Evolutionary conservation across 37 sponge, comb jelly and placozoan genomes (phyloP), one percentile per base, ranked within the genome.

Genomic region (Axinella damicornis): DNA sequence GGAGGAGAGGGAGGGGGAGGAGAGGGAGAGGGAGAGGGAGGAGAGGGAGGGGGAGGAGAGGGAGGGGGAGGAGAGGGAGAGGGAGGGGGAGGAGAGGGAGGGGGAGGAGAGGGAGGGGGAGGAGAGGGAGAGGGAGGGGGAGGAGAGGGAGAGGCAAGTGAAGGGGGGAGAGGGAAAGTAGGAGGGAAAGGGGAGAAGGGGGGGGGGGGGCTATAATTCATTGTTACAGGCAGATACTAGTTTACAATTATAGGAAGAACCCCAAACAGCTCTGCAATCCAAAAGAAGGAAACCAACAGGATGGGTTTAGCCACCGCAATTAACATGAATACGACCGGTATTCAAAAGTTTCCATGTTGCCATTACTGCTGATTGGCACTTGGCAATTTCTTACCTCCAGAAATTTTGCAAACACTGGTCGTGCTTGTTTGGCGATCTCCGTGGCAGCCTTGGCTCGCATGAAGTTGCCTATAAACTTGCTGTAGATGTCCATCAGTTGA

Each of bases 341-440:
- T 46, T 46, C 46, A 46, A 46, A 9, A 46, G 9, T 46, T 46
- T 46, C 46, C 46, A 46, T 46, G 46, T 46, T 46, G 4, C 9
- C 46, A 46, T 46, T 9, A n/a, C n/a, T n/a, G n/a, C n/a, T n/a
- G n/a, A n/a, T n/a, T n/a, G n/a, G n/a, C n/a, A n/a, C n/a, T n/a
- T n/a, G n/a, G n/a, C n/a, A n/a, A n/a, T n/a, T n/a, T 65, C 77
- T 58, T 57, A 92, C 96, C 87, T 92, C 94, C 1, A 95, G 66
- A 53, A 90, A 92, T 63, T 82, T 89, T 0, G 93, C 80, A 65
- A 95, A 93, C 22, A 83, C 76, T 14, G 91, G 81, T 16, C 71
- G 73, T 19, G 85, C 78, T 20, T 68, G 82, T 34, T 80, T 88
- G 34, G 91, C 84, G 9, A 80, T 34, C 63, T 85, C 82, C 18